phyloP scores from a whole-genome alignment of 2,797 vertebrate species.

The Danio albolineatus region DNA sequence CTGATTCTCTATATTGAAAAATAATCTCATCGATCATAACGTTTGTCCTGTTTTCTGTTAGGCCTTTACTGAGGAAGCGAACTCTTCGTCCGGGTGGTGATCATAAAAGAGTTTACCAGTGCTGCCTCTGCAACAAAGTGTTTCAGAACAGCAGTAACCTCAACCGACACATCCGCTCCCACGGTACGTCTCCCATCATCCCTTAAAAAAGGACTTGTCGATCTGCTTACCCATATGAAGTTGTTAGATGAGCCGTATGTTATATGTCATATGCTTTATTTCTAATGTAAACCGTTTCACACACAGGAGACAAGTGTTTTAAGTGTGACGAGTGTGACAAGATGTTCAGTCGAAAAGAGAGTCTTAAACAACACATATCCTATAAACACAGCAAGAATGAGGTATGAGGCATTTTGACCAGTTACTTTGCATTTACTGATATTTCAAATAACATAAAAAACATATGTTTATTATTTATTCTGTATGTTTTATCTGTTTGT shows the following conservation, averaged over 20 bases:
- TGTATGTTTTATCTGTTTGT: constrained; percentile 31
- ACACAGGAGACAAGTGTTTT: constrained; percentile 94
- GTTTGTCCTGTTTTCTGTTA: constrained; percentile 38
- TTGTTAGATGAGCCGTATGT: not conserved
- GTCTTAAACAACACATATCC: constrained; percentile 97
- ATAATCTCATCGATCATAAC: not conserved
- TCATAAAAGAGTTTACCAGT: constrained; percentile 93
- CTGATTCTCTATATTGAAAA: no score
- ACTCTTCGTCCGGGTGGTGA: constrained; percentile 85
- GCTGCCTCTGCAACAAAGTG: constrained; percentile 91
- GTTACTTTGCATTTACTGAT: not conserved
- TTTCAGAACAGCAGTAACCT: constrained; percentile 99
- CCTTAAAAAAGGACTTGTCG: not conserved
- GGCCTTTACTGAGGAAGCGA: constrained; percentile 79
- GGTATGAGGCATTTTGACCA: constrained; percentile 70
- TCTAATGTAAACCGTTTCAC: not conserved
- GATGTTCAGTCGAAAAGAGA: constrained; percentile 97
- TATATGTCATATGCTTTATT: not conserved
- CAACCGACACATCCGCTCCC: constrained; percentile 95
- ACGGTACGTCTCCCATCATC: constrained; percentile 77
- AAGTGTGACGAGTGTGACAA: constrained; percentile 98
- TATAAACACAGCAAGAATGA: constrained; percentile 98
- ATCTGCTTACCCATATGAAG: not conserved
- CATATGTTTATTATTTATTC: not conserved
- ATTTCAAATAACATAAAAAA: not conserved